These are phyloP conservation scores for Strix occidentalis DNA, from an alignment of 2,797 vertebrate species.

Conservation along the genomic window DNA sequence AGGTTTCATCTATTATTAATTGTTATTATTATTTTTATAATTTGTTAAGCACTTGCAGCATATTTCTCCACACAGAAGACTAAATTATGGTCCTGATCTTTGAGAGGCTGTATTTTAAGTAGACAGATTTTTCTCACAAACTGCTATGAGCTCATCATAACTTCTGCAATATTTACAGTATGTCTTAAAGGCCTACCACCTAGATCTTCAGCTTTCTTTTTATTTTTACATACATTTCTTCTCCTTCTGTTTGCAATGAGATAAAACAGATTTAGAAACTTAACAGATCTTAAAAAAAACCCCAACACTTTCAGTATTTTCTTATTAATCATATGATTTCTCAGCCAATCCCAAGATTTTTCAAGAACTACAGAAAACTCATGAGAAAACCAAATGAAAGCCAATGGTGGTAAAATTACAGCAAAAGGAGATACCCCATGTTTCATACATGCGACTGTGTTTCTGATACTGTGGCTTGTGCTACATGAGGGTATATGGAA, in stretches of 20 bases:
- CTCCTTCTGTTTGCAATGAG: neutral
- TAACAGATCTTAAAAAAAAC: neutral
- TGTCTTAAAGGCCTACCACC: neutral
- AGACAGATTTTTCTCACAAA: neutral
- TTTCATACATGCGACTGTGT: neutral
- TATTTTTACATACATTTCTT: neutral
- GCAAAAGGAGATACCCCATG: neutral
- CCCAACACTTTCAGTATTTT: neutral
- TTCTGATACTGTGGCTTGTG: neutral
- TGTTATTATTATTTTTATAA: conserved; percentile 27
- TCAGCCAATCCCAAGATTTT: neutral
- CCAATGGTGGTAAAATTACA: neutral
- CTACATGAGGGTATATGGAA: neutral
- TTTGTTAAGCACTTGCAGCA: conserved; percentile 26
- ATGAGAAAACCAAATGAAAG: neutral
- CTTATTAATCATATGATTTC: neutral
- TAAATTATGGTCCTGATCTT: neutral
- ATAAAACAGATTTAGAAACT: neutral
- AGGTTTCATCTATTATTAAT: conserved; percentile 39
- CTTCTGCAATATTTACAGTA: conserved; percentile 23
- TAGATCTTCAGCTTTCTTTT: neutral
- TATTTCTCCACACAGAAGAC: neutral
- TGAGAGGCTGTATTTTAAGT: conserved; percentile 12
- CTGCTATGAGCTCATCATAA: neutral
- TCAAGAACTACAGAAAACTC: neutral